Evolutionary conservation across 2,113 vertebrate species (phyloP), one percentile per base, ranked within the genome.

Genomic region (Ciconia maguari): DNA sequence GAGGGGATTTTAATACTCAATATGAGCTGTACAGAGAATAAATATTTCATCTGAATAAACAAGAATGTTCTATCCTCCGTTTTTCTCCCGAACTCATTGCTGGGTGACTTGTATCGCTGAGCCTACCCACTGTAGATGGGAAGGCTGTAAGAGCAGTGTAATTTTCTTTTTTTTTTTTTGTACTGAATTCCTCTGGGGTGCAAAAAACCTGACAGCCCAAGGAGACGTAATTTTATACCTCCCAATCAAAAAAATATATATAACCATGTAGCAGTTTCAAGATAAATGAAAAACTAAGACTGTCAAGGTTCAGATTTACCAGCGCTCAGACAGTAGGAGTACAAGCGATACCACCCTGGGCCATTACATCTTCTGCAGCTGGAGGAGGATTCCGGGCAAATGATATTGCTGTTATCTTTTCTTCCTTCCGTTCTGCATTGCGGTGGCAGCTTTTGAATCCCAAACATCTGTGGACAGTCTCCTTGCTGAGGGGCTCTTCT

Each of bases 321-420:
- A 34, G 72, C 1, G 4, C 57, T 74, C 51, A 24, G 58, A 2
- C 29, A 15, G 21, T 0, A 12, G 60, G 7, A 29, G 76, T 10
- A 1, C 5, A 5, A 8, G 72, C 2, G 25, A 5, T 10, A 11
- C 51, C 68, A 8, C 42, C 46, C 70, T 16, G 36, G 58, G 41
- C 24, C 34, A 1, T 14, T 7, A 22, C 46, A 3, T 58, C 64
- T 48, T 10, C 46, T 66, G 55, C 51, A 61, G 58, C 83, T 22
- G 61, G 44, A 46, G 83, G 16, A 49, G 71, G 65, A 72, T 44
- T 58, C 51, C 9, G 69, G 62, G 46, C 44, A 34, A 14, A 44
- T 6, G 10, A 3, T 26, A 7, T 8, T 6, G 2, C 52, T 78
- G 34, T 1, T 16, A 0, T 3, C 72, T 20, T 51, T 14, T 7